phyloP scores from a whole-genome alignment of 2,888 invertebrate species.

The Zeuzera pyrina region DNA sequence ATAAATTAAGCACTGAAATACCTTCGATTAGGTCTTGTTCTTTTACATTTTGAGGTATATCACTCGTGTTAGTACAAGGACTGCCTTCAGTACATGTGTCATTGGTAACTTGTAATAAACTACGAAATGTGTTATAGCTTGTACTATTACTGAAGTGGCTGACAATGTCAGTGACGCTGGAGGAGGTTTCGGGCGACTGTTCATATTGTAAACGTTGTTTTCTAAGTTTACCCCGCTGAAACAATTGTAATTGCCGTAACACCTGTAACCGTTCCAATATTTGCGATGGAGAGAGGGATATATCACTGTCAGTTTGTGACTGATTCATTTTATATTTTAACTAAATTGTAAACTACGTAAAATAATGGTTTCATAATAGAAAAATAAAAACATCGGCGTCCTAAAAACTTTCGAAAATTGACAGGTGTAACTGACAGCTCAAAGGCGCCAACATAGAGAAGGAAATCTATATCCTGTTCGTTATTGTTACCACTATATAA shows the following conservation, averaged over 20 bases:
- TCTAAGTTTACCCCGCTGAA: constrained; percentile 60
- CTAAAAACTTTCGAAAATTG: background rate
- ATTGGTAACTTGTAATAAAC: constrained; percentile 43
- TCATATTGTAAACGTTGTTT: constrained; percentile 51
- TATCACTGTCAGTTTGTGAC: constrained; percentile 50
- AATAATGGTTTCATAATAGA: background rate
- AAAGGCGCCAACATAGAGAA: too few species aligned
- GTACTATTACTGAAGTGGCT: constrained; percentile 59
- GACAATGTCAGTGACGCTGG: constrained; percentile 52
- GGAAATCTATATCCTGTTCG: too few species aligned
- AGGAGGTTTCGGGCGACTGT: constrained; percentile 42
- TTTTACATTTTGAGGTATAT: constrained; percentile 29
- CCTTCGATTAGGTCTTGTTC: constrained; percentile 57
- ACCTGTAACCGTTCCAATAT: constrained; percentile 55
- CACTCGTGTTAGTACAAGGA: constrained; percentile 22
- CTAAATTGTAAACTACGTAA: background rate
- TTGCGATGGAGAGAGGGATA: constrained; percentile 56
- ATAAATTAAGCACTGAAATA: constrained; percentile 53
- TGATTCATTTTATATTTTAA: constrained; percentile 36
- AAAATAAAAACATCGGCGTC: background rate
- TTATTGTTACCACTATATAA: too few species aligned
- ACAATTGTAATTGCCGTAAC: constrained; percentile 48
- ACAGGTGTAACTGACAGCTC: too few species aligned
- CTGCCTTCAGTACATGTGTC: constrained; percentile 29
- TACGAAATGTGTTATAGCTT: constrained; percentile 58